Evolutionary conservation across 2,888 invertebrate genomes (phyloP).

Genomic region (Graphium colonna): DNA sequence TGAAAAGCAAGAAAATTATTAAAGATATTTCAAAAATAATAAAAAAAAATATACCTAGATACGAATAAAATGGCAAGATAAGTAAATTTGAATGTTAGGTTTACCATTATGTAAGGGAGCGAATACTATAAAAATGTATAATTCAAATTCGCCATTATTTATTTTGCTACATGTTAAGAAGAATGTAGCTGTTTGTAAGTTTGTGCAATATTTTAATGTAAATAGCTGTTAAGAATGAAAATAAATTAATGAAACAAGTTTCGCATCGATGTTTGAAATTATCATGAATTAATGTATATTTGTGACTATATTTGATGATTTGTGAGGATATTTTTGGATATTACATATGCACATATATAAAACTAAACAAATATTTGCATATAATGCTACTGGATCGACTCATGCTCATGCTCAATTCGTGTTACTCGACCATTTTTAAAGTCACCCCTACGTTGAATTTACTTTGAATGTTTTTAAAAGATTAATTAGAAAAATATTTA

Average conservation of each 20-base stretch:
- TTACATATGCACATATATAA: too few species aligned
- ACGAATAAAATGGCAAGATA: background rate
- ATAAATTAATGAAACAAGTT: slow-evolving; percentile 6
- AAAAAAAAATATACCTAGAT: background rate
- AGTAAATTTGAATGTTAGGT: background rate
- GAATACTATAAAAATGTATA: background rate
- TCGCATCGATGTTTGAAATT: background rate
- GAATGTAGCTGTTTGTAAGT: slow-evolving; percentile 44
- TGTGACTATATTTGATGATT: background rate
- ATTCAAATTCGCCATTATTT: slow-evolving; percentile 19
- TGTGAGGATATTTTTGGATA: too few species aligned
- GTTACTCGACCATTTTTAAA: too few species aligned
- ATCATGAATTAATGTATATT: background rate
- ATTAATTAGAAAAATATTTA: too few species aligned
- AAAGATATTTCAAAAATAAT: too few species aligned
- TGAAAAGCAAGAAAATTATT: background rate
- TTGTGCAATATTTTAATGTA: slow-evolving; percentile 55
- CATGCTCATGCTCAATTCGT: too few species aligned
- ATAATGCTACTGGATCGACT: too few species aligned
- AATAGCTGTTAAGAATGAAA: slow-evolving; percentile 6
- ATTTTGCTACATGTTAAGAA: slow-evolving; percentile 23
- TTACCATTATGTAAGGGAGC: slow-evolving; percentile 20
- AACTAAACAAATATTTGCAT: too few species aligned
- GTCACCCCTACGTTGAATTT: too few species aligned
- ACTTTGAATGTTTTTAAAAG: too few species aligned